A percentile compares a stretch with the other conserved stretches of the same genome.
Evolutionary conservation across 1,140 invertebrate species (phyloP).

Genomic region (Helicorthomorpha holstii): DNA sequence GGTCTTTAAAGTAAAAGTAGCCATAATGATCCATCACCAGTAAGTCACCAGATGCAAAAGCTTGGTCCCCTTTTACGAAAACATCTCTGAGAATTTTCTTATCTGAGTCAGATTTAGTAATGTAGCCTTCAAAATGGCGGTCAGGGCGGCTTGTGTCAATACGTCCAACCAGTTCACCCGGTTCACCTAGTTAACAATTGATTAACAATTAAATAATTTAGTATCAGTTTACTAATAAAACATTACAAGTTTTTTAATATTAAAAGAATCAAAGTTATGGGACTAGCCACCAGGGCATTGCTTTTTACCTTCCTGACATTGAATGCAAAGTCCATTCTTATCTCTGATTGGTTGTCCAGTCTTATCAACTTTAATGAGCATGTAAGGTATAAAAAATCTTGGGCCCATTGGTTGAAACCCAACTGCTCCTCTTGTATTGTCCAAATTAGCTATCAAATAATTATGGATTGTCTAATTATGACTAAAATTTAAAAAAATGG

Average conservation of each 20-base stretch:
- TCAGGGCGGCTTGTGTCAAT: constrained; percentile 49
- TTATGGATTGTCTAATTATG: too few species aligned
- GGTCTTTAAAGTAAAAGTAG: constrained; percentile 87
- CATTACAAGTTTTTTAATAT: too few species aligned
- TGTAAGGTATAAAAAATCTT: constrained; percentile 67
- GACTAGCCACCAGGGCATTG: too few species aligned
- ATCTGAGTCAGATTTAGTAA: constrained; percentile 74
- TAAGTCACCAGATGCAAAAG: constrained; percentile 87
- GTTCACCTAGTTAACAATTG: constrained; percentile 77
- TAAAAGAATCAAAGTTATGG: too few species aligned
- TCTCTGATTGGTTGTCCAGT: constrained; percentile 67
- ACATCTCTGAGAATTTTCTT: constrained; percentile 86
- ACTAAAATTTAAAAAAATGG: too few species aligned
- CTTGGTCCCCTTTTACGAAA: constrained; percentile 71
- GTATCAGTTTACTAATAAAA: too few species aligned
- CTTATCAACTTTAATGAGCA: constrained; percentile 72
- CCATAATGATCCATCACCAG: constrained; percentile 78
- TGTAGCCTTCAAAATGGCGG: constrained; percentile 52
- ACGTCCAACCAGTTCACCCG: constrained; percentile 93
- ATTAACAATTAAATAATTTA: too few species aligned
- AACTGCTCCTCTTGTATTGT: constrained; percentile 79
- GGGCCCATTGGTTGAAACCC: constrained; percentile 82
- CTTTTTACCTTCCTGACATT: too few species aligned
- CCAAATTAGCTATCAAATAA: constrained; percentile 63
- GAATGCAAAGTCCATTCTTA: constrained; percentile 59